phyloP scores from a whole-genome alignment of 2,113 vertebrate genomes.

The Nothoprocta perdicaria region DNA sequence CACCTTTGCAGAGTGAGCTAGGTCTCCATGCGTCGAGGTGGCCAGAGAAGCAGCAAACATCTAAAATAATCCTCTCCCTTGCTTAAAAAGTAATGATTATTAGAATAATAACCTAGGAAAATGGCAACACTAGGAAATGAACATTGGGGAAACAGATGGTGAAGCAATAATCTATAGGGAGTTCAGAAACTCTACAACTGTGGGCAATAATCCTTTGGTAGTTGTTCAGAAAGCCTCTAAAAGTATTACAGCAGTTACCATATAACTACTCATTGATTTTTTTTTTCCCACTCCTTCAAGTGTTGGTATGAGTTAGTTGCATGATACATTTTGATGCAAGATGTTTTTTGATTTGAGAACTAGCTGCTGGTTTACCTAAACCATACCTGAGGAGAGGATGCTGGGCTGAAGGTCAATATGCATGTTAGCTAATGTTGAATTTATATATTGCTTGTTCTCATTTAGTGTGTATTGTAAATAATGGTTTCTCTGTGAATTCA shows the following conservation, averaged over 20 bases:
- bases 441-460: not conserved
- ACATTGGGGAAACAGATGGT: not conserved
- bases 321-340: not conserved
- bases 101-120: not conserved
- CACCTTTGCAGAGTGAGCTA: not conserved
- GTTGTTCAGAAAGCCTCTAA: not conserved
- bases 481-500: not conserved
- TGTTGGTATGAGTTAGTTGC: not conserved
- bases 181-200: not conserved
- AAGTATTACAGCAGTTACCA: not conserved
- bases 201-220: not conserved
- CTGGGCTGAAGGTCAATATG: not conserved
- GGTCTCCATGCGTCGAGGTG: not conserved
- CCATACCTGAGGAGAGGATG: not conserved
- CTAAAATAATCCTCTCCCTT: not conserved
- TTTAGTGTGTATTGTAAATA: not conserved
- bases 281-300: not conserved
- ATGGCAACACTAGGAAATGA: not conserved
- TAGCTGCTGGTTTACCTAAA: not conserved
- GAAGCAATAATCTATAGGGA: constrained; percentile 10
- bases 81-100: not conserved
- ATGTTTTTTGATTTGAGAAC: constrained; percentile 35
- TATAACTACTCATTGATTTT: not conserved
- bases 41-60: not conserved
- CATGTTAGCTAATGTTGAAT: not conserved